A percentile compares a stretch with the other conserved stretches of the same genome.
phyloP scores from a whole-genome alignment of 2,888 invertebrate genomes.

The Amblyteles armatorius region DNA sequence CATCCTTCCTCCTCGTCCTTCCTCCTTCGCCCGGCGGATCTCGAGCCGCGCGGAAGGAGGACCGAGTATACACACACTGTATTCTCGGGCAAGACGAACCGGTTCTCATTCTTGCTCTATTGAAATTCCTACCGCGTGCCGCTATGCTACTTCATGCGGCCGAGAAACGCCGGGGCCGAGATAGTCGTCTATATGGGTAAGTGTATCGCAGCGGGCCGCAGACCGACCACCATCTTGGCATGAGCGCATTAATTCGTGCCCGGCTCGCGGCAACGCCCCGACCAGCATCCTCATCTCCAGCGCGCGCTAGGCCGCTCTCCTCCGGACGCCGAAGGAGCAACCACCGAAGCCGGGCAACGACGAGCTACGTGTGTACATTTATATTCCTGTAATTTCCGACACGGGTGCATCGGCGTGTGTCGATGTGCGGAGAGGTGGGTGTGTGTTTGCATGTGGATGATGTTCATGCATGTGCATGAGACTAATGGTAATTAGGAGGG shows the following conservation, averaged over 20 bases:
- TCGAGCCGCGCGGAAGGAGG: constrained; percentile 28
- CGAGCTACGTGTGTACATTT: constrained; percentile 15
- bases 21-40: constrained; percentile 14
- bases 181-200: constrained; percentile 70
- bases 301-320: constrained; percentile 2
- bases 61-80: constrained; percentile 43
- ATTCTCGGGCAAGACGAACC: constrained; percentile 73
- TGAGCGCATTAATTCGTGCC: constrained; percentile 67
- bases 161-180: constrained; percentile 53
- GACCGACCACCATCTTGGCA: constrained; percentile 63
- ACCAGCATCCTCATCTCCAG: constrained; percentile 50
- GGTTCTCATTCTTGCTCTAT: constrained; percentile 79
- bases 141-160: constrained; percentile 73
- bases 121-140: constrained; percentile 78
- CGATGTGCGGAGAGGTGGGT: neutral
- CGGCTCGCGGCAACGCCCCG: constrained; percentile 64
- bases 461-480: constrained; percentile 3
- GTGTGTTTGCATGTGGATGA: neutral
- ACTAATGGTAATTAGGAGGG: constrained; percentile 62
- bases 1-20: constrained; percentile 11
- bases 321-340: constrained; percentile 43
- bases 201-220: constrained; percentile 68
- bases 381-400: neutral
- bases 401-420: too few species aligned
- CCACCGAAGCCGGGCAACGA: constrained; percentile 36